These are phyloP conservation scores for Dufourea novaeangliae DNA, from an alignment of 1,140 invertebrate species.

Conservation along the genomic window DNA sequence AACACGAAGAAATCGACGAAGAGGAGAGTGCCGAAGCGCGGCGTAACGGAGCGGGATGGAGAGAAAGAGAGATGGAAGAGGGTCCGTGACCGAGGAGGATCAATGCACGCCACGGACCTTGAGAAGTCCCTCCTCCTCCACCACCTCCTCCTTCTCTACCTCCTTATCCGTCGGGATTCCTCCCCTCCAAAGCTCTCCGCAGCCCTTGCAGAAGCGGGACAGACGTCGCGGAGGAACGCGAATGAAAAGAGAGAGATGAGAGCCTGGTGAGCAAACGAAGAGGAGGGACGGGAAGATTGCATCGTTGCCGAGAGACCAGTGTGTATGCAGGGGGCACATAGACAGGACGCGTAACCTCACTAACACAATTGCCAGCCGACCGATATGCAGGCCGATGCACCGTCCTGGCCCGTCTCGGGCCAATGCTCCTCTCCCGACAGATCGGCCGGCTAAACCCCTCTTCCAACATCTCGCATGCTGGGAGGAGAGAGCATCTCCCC, in stretches of 20 bases:
- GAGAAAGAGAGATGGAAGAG: conserved; percentile 56
- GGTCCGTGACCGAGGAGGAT: conserved; percentile 80
- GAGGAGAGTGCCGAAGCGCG: neutral
- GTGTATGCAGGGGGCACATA: conserved; percentile 49
- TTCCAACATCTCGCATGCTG: neutral
- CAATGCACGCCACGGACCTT: conserved; percentile 81
- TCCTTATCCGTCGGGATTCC: conserved; percentile 49
- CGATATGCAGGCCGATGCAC: conserved; percentile 70
- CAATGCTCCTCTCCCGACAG: conserved; percentile 58
- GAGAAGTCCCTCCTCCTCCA: conserved; percentile 66
- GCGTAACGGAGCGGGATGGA: conserved; percentile 19
- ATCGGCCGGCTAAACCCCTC: conserved; percentile 25
- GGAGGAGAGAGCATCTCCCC: too few species aligned
- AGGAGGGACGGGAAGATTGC: conserved; percentile 53
- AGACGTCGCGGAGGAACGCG: conserved; percentile 32
- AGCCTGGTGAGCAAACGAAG: conserved; percentile 32
- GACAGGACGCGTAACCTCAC: conserved; percentile 60
- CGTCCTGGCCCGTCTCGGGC: conserved; percentile 56
- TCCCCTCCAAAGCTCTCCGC: conserved; percentile 21
- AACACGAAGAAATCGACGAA: conserved; percentile 33
- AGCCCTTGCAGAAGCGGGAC: conserved; percentile 54
- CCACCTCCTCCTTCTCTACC: conserved; percentile 4
- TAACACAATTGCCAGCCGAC: conserved; percentile 42
- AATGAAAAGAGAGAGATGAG: conserved; percentile 2
- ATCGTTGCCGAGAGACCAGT: conserved; percentile 60